Conservation (phyloP, 2,888 invertebrate species). For the Flabesymbios commensalis region DNA sequence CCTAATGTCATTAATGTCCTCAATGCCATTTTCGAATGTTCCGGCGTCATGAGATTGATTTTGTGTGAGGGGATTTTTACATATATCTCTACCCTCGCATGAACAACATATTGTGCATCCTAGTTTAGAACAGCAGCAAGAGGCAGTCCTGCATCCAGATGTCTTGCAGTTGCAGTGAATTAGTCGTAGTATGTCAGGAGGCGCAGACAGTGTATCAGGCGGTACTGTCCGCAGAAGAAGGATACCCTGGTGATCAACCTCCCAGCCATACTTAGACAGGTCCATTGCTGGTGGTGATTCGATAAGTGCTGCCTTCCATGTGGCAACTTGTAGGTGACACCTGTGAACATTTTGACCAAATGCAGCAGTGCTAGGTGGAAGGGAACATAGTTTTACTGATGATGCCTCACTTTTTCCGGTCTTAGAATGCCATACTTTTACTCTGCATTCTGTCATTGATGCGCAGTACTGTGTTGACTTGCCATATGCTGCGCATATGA, state of each 20-base stretch:
- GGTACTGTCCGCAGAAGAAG: neutral
- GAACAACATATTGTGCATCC: constrained; percentile 9
- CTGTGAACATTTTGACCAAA: constrained; percentile 11
- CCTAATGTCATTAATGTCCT: constrained; percentile 2
- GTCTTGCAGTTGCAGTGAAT: constrained; percentile 2
- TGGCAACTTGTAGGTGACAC: constrained; percentile 9
- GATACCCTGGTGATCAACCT: neutral
- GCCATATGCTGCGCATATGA: constrained; percentile 14
- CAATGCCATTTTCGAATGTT: neutral
- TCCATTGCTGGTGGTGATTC: neutral
- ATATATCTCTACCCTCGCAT: constrained; percentile 5
- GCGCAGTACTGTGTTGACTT: constrained; percentile 8
- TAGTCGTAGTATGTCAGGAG: neutral
- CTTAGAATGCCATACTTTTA: constrained; percentile 1
- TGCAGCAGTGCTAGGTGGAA: constrained; percentile 11
- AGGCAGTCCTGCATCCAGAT: neutral
- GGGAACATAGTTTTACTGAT: constrained; percentile 10
- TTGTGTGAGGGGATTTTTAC: constrained; percentile 9
- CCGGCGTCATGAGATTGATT: constrained; percentile 3
- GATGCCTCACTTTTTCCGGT: constrained; percentile 6
- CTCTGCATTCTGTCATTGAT: constrained; percentile 5
- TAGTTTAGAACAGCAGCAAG: constrained; percentile 6
- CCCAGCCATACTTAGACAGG: no score
- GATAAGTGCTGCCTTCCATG: constrained; percentile 3
- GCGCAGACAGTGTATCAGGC: neutral